Conservation (phyloP, 2,888 invertebrate genomes). For the Osmoderma eremita region DNA sequence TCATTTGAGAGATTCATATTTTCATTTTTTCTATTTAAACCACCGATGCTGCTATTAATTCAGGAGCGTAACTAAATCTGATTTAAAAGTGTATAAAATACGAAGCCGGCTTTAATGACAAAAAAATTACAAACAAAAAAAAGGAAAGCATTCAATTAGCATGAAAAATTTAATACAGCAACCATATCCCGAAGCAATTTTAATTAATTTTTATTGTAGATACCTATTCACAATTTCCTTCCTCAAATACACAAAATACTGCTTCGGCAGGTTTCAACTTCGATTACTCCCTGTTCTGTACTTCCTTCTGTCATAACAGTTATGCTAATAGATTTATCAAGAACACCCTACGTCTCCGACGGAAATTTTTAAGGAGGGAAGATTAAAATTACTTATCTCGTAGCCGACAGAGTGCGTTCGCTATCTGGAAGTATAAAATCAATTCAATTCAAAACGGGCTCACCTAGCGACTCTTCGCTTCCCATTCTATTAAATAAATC, state of each 20-base stretch:
- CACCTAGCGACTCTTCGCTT: conserved; percentile 26
- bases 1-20: no score
- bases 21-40: no score
- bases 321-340: conserved; percentile 38
- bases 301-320: conserved; percentile 29
- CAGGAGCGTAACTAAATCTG: no score
- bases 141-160: conserved; percentile 2
- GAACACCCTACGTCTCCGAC: conserved; percentile 12
- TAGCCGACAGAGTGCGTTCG: conserved; percentile 24
- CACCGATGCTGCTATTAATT: no score
- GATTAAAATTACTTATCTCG: conserved; percentile 42
- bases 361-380: conserved; percentile 17
- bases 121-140: background rate
- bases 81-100: no score
- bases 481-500: conserved; percentile 42
- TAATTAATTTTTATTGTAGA: conserved; percentile 31
- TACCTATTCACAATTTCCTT: background rate
- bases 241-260: conserved; percentile 23
- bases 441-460: conserved; percentile 39
- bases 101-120: no score
- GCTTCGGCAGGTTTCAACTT: conserved; percentile 13
- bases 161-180: conserved; percentile 3
- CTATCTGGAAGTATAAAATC: conserved; percentile 39
- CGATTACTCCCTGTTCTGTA: conserved; percentile 14
- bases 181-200: conserved; percentile 14